Conservation (phyloP, 23 tunicate genomes). For the Ascidia mentula region DNA sequence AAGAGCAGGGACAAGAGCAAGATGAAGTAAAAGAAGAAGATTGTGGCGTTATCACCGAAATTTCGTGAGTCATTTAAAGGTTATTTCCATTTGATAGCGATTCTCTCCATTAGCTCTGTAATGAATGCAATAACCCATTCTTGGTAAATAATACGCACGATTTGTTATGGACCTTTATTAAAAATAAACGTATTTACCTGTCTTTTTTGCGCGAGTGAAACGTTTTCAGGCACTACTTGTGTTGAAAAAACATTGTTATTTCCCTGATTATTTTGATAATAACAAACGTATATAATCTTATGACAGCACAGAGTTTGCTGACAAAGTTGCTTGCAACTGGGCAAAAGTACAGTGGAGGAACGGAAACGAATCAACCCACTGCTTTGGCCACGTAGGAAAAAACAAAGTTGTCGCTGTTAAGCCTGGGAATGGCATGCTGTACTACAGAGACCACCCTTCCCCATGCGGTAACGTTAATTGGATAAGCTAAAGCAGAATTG, state of each 20-base stretch:
- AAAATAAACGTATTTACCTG: no score
- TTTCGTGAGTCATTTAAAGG: conserved; percentile 20
- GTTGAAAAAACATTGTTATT: no score
- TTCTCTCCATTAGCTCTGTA: no score
- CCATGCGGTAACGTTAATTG: conserved; percentile 45
- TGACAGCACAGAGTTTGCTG: not conserved
- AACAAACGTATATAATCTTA: no score
- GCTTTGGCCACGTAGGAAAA: conserved; percentile 47
- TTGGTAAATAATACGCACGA: no score
- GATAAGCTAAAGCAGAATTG: no score
- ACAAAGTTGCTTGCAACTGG: not conserved
- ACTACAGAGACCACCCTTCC: conserved; percentile 45
- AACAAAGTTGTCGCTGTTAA: conserved; percentile 24
- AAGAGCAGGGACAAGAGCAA: conserved; percentile 53
- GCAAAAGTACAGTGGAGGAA: conserved; percentile 36
- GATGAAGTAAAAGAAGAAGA: conserved; percentile 45
- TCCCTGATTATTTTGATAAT: no score
- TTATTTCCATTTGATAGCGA: no score
- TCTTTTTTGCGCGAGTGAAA: no score
- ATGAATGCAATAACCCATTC: no score
- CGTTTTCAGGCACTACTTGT: no score
- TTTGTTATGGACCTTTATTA: no score
- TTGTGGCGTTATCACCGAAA: conserved; percentile 25
- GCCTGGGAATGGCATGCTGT: conserved; percentile 26
- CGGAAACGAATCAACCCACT: conserved; percentile 9